Conservation (phyloP, 2,113 vertebrate genomes). For the Scortum barcoo region DNA sequence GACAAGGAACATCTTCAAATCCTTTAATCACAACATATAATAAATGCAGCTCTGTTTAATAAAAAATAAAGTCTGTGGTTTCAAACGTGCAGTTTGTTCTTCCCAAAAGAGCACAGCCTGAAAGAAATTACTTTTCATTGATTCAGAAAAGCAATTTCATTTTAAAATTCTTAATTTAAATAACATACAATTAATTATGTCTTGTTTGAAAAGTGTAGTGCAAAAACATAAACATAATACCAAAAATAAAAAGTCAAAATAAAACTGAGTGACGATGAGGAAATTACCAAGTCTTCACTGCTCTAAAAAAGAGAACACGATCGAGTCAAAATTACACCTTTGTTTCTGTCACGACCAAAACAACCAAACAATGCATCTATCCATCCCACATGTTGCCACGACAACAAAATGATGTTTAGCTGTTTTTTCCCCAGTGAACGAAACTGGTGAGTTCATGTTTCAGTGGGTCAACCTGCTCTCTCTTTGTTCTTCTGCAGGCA, state of each 20-base stretch:
- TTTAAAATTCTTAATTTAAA: conserved; percentile 67
- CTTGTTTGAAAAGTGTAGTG: conserved; percentile 73
- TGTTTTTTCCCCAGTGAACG: background rate
- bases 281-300: conserved; percentile 11
- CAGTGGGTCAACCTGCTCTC: background rate
- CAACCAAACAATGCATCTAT: background rate
- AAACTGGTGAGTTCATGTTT: background rate
- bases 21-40: conserved; percentile 72
- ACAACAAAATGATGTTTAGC: background rate
- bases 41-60: conserved; percentile 70
- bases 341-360: conserved; percentile 1
- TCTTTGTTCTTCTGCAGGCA: conserved; percentile 30
- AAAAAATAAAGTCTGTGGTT: conserved; percentile 75
- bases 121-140: conserved; percentile 20
- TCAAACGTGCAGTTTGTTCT: conserved; percentile 54
- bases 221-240: conserved; percentile 62
- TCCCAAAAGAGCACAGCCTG: conserved; percentile 52
- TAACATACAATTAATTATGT: conserved; percentile 67
- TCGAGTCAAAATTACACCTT: conserved; percentile 3
- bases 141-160: conserved; percentile 42
- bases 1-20: conserved; percentile 33
- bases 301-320: conserved; percentile 4
- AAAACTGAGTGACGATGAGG: conserved; percentile 26
- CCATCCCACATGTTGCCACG: background rate
- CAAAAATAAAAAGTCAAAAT: conserved; percentile 42